A percentile compares a stretch with the other conserved stretches of the same genome.
phyloP scores from a whole-genome alignment of 2,888 invertebrate genomes.

The Meghimatium bilineatum region DNA sequence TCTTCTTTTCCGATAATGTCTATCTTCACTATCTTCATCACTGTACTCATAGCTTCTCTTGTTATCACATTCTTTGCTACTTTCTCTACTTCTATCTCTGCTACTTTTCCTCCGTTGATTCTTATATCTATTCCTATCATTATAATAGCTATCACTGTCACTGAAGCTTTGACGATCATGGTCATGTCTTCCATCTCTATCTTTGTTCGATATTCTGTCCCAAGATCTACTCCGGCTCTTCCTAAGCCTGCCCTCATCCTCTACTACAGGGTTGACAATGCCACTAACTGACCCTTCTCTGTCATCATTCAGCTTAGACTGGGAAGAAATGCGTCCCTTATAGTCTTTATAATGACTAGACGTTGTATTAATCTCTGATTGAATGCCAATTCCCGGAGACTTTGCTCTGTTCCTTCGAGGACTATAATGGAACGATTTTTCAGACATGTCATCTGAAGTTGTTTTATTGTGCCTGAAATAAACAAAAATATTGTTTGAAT shows the following conservation, averaged over 20 bases:
- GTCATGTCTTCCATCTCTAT: neutral
- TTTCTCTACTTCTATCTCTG: slow-evolving; percentile 23
- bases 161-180: neutral
- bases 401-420: neutral
- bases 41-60: slow-evolving; percentile 10
- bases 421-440: slow-evolving; percentile 12
- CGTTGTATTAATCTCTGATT: neutral
- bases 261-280: slow-evolving; percentile 2
- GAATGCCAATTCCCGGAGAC: neutral
- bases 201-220: slow-evolving; percentile 11
- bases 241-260: neutral
- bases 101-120: neutral
- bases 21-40: slow-evolving; percentile 24
- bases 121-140: slow-evolving; percentile 10
- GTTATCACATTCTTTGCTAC: slow-evolving; percentile 5
- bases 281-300: slow-evolving; percentile 24
- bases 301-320: slow-evolving; percentile 24
- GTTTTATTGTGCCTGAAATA: slow-evolving; percentile 5
- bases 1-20: slow-evolving; percentile 15
- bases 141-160: slow-evolving; percentile 17
- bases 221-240: neutral
- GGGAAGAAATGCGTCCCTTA: slow-evolving; percentile 12
- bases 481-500: neutral
- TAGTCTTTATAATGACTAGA: slow-evolving; percentile 17
- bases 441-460: slow-evolving; percentile 25